Base-by-base conservation (phyloP, 2,113 vertebrate species). In the Columba janthina region DNA sequence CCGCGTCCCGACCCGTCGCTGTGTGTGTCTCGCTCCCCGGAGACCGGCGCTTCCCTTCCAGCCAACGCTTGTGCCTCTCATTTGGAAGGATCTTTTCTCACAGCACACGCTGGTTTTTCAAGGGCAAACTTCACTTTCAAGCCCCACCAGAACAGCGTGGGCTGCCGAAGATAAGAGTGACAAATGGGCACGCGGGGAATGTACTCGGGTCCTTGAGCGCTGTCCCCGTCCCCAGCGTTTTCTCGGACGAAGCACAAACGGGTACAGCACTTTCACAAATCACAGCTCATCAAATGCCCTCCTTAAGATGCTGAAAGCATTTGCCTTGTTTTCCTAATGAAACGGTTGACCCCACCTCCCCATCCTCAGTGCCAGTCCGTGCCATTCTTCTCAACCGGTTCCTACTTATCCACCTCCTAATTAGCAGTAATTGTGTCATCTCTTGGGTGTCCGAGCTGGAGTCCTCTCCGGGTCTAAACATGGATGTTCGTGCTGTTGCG, bases 401-500 rank as follows among this genome's bases (percentile, higher is more conserved):
- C 11, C 34, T 50, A 1, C 72, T 84, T 67, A 8, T 62, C 40
- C 65, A 38, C 31, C 53, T 85, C 56, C 50, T 70, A 24, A 71
- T 69, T 12, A 36, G 51, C 62, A 71, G 7, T 54, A 60, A 89
- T 53, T 78, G 50, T 62, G 69, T 62, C 0, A 2, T 70, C 26
- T 53, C 50, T 48, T 3, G 2, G 15, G 5, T 28, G 21, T 8
- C 22, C 7, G 9, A 12, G 15, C 51, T 77, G 57, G 51, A 32
- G 32, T 20, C 18, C n/a, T 40, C 36, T 31, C 70, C 24, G 36
- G 6, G 29, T 17, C 12, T 56, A 24, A 11, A 11, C 1, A 16
- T 0, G 7, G 24, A 15, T 34, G 85, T 57, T 11, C 5, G 0
- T 48, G 42, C 6, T 40, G 29, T 7, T 9, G 6, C 0, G 12